A percentile compares a stretch with the other conserved stretches of the same genome.
These are phyloP conservation scores for Dexiosoma caninum DNA, from an alignment of 2,888 invertebrate genomes.

Conservation along the genomic window DNA sequence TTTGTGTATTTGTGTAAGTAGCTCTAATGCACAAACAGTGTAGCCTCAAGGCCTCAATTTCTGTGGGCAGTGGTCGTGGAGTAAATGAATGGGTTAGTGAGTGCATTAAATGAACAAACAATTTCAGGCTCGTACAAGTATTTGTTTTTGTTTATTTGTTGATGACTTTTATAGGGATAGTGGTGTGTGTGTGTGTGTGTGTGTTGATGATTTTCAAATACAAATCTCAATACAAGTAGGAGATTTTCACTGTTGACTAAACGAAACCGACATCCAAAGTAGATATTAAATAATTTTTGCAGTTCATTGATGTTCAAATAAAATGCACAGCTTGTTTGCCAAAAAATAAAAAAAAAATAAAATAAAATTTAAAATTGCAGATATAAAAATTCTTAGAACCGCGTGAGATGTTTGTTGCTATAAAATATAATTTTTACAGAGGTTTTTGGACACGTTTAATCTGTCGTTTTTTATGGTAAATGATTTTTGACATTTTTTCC, in stretches of 20 bases:
- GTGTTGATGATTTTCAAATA: conserved; percentile 15
- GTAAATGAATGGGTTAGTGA: background rate
- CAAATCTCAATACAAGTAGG: conserved; percentile 20
- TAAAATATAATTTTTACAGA: no score
- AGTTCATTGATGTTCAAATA: background rate
- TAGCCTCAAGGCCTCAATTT: conserved; percentile 48
- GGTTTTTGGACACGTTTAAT: no score
- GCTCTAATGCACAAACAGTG: conserved; percentile 60
- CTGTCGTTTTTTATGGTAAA: no score
- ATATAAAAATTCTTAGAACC: no score
- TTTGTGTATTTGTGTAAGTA: conserved; percentile 25
- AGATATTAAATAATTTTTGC: background rate
- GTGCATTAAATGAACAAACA: conserved; percentile 61
- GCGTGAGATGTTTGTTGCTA: no score
- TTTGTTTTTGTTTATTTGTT: conserved; percentile 34
- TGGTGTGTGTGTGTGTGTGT: background rate
- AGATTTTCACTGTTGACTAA: conserved; percentile 5
- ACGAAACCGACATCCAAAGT: background rate
- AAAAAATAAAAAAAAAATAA: no score
- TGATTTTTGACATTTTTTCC: no score
- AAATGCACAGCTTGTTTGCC: background rate
- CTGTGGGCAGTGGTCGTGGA: conserved; percentile 16
- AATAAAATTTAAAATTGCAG: no score
- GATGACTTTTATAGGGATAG: background rate
- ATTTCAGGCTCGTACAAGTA: conserved; percentile 32